Evolutionary conservation across 23 tunicate species (phyloP).

Genomic region (Corella eumyota): DNA sequence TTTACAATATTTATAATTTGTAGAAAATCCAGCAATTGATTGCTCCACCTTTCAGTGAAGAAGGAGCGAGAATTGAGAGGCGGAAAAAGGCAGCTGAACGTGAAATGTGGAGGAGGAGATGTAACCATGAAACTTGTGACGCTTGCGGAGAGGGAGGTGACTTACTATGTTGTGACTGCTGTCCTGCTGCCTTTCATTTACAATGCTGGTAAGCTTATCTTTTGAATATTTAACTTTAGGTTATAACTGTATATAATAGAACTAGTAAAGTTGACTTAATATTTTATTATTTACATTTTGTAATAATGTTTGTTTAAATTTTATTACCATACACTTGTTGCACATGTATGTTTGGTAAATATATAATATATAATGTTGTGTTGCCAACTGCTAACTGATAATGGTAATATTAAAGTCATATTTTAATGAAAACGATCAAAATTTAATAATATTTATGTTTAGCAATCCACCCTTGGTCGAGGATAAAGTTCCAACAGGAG

Average conservation of each 20-base stretch:
- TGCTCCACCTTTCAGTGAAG: conserved; percentile 85
- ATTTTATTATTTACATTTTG: no score
- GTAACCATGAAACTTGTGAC: conserved; percentile 93
- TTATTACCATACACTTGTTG: not conserved
- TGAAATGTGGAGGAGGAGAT: conserved; percentile 79
- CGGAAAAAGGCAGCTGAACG: conserved; percentile 68
- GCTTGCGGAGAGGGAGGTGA: conserved; percentile 99
- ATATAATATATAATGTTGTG: not conserved
- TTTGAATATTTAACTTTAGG: not conserved
- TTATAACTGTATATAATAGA: not conserved
- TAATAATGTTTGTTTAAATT: not conserved
- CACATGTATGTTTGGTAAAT: not conserved
- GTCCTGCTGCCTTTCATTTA: conserved; percentile 94
- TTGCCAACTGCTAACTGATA: no score
- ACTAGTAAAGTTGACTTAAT: no score
- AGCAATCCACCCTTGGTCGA: conserved; percentile 88
- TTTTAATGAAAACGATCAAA: no score
- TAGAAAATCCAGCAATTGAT: conserved; percentile 78
- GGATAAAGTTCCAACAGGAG: conserved; percentile 77
- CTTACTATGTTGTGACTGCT: conserved; percentile 88
- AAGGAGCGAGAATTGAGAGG: conserved; percentile 39
- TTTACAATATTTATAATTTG: no score
- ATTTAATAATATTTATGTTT: no score
- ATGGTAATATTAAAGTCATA: no score
- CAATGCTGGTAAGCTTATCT: conserved; percentile 68